Base-by-base conservation (phyloP, 1,140 invertebrate genomes). In the Archivesica marissinica region DNA sequence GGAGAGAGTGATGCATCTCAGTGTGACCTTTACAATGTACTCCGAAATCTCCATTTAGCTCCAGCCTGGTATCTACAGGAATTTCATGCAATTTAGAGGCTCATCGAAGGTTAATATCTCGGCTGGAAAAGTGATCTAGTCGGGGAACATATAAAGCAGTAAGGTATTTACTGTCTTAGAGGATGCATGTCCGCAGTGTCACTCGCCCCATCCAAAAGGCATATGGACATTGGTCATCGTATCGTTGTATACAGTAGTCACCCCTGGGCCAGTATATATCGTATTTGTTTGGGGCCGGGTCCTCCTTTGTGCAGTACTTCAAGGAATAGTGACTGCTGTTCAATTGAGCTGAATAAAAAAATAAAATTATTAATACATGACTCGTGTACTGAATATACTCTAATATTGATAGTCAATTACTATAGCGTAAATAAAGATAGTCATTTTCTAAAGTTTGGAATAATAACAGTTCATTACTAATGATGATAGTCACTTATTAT, bases 221-320 rank as follows among this genome's bases (percentile, higher is more conserved):
- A 20, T 80, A 80, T 25, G 78, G 78, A 20, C 78, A 80, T 44
- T 11, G 68, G 47, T 68, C 54, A 35, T 80, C 87, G 64, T 88
- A 89, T 50, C 87, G 88, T 9, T 75, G 38, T 28, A 89, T 66
- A 50, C 89, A 89, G 84, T 89, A 89, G 64, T 89, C 87, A 4
- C 89, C 89, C 30, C 54, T 79, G 0, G 89, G 89, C 89, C 89
- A 89, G 52, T 79, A 77, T 17, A 88, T 83, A 70, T 87, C 89
- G 30, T 68, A 88, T 0, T 86, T 44, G 33, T 54, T 87, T 7
- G 83, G 35, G 13, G 70, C 72, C 0, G 76, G 41, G 6, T 76
- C 68, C 20, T 88, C 80, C 70, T 89, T 89, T 38, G 86, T 88
- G 64, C 89, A 89, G 81, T 86, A 88, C 15, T 85, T 47, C 20